phyloP scores from a whole-genome alignment of 1,140 invertebrate genomes.

The Scaptomyza hsui region DNA sequence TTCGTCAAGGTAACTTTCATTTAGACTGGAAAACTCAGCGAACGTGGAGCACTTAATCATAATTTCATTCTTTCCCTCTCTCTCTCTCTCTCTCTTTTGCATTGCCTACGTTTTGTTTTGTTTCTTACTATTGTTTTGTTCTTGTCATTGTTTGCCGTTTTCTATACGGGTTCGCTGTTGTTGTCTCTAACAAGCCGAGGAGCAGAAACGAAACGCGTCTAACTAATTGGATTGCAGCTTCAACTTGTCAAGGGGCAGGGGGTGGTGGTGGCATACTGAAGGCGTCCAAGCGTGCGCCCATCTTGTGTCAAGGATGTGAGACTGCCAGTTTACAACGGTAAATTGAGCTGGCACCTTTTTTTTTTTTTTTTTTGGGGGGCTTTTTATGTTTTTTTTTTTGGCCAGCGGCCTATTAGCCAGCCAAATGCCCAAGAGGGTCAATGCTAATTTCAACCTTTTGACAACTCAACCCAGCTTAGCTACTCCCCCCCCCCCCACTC shows the following conservation, averaged over 20 bases:
- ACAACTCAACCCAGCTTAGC: slow-evolving; percentile 61
- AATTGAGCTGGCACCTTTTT: slow-evolving; percentile 37
- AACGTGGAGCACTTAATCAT: slow-evolving; percentile 73
- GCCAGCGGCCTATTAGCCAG: slow-evolving; percentile 46
- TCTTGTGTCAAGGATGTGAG: slow-evolving; percentile 52
- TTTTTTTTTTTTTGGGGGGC: slow-evolving; percentile 28
- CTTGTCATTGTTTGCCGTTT: slow-evolving; percentile 66
- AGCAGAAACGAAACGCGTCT: slow-evolving; percentile 27
- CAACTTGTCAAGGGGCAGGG: slow-evolving; percentile 7
- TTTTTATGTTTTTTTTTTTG: slow-evolving; percentile 22
- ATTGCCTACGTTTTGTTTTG: slow-evolving; percentile 54
- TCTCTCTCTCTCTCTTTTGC: not conserved
- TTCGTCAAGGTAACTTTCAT: slow-evolving; percentile 83
- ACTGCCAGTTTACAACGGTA: slow-evolving; percentile 44
- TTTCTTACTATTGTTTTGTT: too few relatives aligned
- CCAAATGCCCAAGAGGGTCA: slow-evolving; percentile 60
- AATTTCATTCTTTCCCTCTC: slow-evolving; percentile 62
- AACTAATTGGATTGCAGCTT: slow-evolving; percentile 44
- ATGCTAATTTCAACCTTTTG: slow-evolving; percentile 80
- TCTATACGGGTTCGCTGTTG: slow-evolving; percentile 24
- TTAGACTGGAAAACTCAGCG: slow-evolving; percentile 72
- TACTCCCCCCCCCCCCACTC: not conserved
- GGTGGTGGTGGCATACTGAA: not conserved
- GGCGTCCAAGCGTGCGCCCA: slow-evolving; percentile 40
- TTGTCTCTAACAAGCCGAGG: slow-evolving; percentile 41